Evolutionary conservation across 2,113 vertebrate species (phyloP).

Genomic region (Nothoprocta perdicaria): DNA sequence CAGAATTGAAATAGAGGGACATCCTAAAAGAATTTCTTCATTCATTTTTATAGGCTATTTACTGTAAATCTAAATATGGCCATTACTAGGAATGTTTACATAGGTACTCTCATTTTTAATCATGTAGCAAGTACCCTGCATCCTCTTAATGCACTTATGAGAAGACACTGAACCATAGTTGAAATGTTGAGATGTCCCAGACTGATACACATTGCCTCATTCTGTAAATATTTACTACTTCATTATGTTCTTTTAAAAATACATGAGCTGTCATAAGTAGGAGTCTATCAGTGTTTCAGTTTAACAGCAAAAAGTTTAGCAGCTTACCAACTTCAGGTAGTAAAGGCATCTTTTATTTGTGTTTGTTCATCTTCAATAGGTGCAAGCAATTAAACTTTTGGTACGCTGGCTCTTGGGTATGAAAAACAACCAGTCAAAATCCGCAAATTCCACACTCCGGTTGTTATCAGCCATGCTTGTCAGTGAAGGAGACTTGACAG

Average conservation of each 20-base stretch:
- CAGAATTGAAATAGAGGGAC: neutral
- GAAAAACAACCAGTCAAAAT: conserved; percentile 99
- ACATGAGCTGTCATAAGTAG: neutral
- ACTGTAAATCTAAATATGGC: neutral
- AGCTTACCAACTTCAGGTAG: neutral
- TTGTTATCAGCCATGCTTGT: conserved; percentile 97
- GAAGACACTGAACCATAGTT: neutral
- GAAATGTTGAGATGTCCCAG: neutral
- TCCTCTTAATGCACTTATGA: neutral
- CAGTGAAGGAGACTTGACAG: conserved; percentile 97
- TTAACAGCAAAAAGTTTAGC: neutral
- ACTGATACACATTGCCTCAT: neutral
- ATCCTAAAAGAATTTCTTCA: neutral
- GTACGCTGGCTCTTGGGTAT: conserved; percentile 98
- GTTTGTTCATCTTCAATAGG: conserved; percentile 78
- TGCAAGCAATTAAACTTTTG: conserved; percentile 97
- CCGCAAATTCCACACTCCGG: conserved; percentile 95
- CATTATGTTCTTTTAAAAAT: neutral
- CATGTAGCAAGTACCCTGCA: neutral
- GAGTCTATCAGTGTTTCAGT: neutral
- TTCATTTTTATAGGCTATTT: neutral
- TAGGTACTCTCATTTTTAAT: neutral
- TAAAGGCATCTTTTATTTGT: conserved; percentile 34
- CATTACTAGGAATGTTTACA: neutral
- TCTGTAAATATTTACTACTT: conserved; percentile 4